These are phyloP conservation scores for Autographa gamma DNA, from an alignment of 2,888 invertebrate genomes.

Conservation along the genomic window DNA sequence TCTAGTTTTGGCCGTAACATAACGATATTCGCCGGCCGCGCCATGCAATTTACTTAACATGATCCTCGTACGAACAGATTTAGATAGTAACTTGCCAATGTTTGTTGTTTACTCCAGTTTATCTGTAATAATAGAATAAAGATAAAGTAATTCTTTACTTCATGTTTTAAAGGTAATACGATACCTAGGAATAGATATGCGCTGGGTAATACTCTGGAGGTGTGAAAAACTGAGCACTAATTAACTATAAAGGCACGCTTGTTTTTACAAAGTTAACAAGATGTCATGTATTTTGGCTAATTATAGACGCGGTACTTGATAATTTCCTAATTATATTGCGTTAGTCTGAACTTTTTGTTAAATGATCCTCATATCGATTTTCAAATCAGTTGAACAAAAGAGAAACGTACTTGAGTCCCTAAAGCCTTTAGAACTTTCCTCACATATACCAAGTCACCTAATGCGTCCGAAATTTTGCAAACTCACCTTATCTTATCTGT, in stretches of 20 bases:
- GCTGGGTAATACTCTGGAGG: no score
- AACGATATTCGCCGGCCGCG: slow-evolving; percentile 16
- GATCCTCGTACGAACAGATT: slow-evolving; percentile 14
- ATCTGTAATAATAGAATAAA: not conserved
- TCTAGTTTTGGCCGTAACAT: slow-evolving; percentile 22
- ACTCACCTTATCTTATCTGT: slow-evolving; percentile 1
- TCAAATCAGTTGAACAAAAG: not conserved
- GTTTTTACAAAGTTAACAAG: no score
- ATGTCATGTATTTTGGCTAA: no score
- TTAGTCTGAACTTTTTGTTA: no score
- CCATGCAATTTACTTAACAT: slow-evolving; percentile 37
- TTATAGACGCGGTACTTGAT: no score
- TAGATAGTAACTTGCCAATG: slow-evolving; percentile 26
- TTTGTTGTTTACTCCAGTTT: slow-evolving; percentile 7
- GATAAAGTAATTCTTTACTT: not conserved
- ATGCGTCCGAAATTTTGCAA: not conserved
- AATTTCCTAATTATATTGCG: no score
- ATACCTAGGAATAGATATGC: no score
- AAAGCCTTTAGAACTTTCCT: not conserved
- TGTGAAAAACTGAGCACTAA: no score
- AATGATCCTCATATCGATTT: no score
- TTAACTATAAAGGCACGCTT: no score
- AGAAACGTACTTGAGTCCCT: not conserved
- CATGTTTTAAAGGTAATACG: no score
- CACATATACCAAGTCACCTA: not conserved